These are phyloP conservation scores for Lacerta viridis DNA, from an alignment of 2,797 vertebrate genomes.

Conservation along the genomic window DNA sequence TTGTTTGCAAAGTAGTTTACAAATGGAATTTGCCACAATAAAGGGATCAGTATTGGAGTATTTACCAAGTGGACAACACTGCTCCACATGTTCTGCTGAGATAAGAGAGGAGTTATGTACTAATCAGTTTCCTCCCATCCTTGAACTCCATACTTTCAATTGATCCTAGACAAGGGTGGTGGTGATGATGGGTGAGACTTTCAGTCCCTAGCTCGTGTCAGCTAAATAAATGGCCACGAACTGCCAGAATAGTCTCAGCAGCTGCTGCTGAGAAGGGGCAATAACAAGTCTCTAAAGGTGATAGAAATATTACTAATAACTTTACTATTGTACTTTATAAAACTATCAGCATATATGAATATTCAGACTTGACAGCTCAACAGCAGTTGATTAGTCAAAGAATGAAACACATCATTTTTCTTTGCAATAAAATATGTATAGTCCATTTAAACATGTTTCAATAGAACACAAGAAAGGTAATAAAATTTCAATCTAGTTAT, in stretches of 20 bases:
- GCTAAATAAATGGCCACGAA: neutral
- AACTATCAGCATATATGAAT: neutral
- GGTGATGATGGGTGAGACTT: neutral
- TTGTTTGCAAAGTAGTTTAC: neutral
- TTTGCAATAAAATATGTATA: neutral
- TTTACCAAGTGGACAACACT: neutral
- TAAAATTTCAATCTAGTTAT: neutral
- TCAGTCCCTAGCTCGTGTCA: neutral
- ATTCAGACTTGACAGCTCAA: neutral
- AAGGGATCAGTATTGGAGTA: neutral
- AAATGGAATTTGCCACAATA: neutral
- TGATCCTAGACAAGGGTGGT: neutral
- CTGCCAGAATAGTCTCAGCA: neutral
- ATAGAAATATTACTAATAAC: neutral
- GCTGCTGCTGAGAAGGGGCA: neutral
- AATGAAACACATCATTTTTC: neutral
- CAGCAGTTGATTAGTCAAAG: constrained; percentile 4
- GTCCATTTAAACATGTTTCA: neutral
- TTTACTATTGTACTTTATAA: neutral
- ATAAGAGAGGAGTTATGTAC: neutral
- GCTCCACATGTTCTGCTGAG: neutral
- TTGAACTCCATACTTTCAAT: neutral
- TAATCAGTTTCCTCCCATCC: neutral
- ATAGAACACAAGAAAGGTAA: neutral
- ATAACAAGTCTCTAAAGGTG: neutral